These are phyloP conservation scores for Drosophila rellima DNA, from an alignment of 2,888 invertebrate genomes.

Conservation along the genomic window DNA sequence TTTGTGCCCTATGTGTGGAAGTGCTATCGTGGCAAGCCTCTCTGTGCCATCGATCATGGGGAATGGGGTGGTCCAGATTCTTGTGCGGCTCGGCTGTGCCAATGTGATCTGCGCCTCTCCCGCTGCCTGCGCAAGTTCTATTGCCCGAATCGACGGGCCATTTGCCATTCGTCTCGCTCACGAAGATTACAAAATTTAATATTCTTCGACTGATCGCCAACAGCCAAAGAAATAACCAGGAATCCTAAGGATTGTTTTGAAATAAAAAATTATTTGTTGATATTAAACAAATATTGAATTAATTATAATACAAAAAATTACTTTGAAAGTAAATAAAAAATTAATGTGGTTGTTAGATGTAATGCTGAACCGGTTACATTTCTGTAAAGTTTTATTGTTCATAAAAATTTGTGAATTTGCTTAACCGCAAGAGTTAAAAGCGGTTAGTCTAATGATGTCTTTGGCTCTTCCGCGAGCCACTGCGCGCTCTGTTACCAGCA, in stretches of 20 bases:
- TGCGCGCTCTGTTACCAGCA: constrained; percentile 68
- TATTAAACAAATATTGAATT: no score
- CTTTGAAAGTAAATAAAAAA: neutral
- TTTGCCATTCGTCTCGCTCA: constrained; percentile 91
- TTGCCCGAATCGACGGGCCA: constrained; percentile 90
- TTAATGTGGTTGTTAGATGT: neutral
- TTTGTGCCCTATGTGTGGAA: constrained; percentile 96
- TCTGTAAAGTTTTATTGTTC: constrained; percentile 5
- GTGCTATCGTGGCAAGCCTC: constrained; percentile 91
- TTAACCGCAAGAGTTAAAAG: neutral
- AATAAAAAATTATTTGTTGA: no score
- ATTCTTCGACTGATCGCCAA: constrained; percentile 58
- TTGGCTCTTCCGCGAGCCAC: constrained; percentile 81
- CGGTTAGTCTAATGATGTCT: constrained; percentile 63
- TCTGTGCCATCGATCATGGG: constrained; percentile 89
- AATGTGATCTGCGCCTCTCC: constrained; percentile 92
- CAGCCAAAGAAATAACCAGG: constrained; percentile 2
- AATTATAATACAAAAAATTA: neutral
- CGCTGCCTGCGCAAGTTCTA: constrained; percentile 91
- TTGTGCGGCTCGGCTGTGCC: constrained; percentile 92
- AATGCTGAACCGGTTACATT: constrained; percentile 11
- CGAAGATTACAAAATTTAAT: constrained; percentile 91
- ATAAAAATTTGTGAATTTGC: constrained; percentile 3
- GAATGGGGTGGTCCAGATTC: constrained; percentile 88
- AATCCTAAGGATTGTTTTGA: neutral